Evolutionary conservation across 2,113 vertebrate species (phyloP), one percentile per base, ranked within the genome.

Genomic region (Paralichthys olivaceus): DNA sequence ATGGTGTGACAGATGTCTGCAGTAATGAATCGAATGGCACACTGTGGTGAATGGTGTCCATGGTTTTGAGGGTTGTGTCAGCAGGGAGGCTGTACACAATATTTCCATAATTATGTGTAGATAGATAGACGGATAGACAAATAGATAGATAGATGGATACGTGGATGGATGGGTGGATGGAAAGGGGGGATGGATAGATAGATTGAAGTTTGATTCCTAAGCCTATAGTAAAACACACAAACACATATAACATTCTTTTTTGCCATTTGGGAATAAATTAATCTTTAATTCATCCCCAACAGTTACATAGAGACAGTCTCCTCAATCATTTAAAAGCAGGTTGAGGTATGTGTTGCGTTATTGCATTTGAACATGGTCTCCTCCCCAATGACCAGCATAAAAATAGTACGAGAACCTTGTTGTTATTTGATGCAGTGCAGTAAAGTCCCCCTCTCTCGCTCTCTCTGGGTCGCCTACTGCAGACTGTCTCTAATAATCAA

Each of bases 301-400:
- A 75, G 9, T n/a, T 9, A 73, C 26, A 54, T n/a, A 22, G n/a
- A 45, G 12, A 32, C 69, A 26, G 4, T 22, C 12, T 60, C 19
- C 14, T 84, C 0, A 79, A 70, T 83, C 51, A 70, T 75, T 65
- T 23, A 61, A 51, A 54, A 61, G 3, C 47, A 67, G 28, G 26
- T 34, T 26, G 20, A 53, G 7, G 28, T 69, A 40, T 55, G 13
- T 34, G 23, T 45, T 69, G 58, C 2, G 0, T 34, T 20, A 19
- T 14, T 25, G 19, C 29, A 34, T 7, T 61, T 9, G 5, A 40
- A 57, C 7, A 43, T 26, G 11, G 29, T 23, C 40, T 13, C 17
- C 34, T 69, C 55, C 47, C 58, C 6, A 13, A 25, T 60, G 47
- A 47, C 19, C 14, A 37, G 26, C 47, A 64, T 32, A 59, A 49